phyloP scores from a whole-genome alignment of 2,113 vertebrate species.

The Willisornis vidua region DNA sequence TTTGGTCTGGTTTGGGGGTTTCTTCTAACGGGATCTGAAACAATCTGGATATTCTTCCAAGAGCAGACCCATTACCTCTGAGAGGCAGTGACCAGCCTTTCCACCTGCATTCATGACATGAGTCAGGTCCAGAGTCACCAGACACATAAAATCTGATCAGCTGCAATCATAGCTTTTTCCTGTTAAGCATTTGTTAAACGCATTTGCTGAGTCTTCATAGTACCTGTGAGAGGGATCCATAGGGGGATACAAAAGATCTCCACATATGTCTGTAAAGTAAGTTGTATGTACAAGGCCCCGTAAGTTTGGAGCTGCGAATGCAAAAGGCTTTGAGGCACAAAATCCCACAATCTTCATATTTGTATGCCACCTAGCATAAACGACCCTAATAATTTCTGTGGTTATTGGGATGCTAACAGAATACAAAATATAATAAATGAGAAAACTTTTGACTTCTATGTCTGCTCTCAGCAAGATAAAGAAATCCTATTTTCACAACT shows the following conservation, averaged over 20 bases:
- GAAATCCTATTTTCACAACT: slow-evolving; percentile 23
- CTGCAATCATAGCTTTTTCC: background rate
- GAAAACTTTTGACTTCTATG: background rate
- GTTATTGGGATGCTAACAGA: background rate
- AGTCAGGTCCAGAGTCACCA: background rate
- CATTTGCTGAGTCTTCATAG: rapidly evolving
- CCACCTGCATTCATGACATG: rapidly evolving
- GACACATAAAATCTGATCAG: rapidly evolving
- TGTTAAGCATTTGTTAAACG: background rate
- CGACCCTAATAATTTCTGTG: background rate
- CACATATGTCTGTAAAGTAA: background rate
- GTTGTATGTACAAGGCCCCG: rapidly evolving
- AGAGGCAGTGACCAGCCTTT: background rate
- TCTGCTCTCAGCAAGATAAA: background rate
- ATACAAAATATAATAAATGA: background rate
- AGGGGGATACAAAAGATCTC: background rate
- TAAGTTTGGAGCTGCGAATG: background rate
- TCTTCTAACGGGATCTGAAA: background rate
- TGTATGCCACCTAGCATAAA: background rate
- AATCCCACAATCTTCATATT: rapidly evolving
- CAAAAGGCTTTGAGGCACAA: background rate
- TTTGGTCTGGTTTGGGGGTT: background rate
- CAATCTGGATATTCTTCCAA: background rate
- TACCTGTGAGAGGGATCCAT: background rate
- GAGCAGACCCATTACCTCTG: background rate